These are phyloP conservation scores for Tetramorium bicarinatum DNA, from an alignment of 2,888 invertebrate genomes.

Conservation along the genomic window DNA sequence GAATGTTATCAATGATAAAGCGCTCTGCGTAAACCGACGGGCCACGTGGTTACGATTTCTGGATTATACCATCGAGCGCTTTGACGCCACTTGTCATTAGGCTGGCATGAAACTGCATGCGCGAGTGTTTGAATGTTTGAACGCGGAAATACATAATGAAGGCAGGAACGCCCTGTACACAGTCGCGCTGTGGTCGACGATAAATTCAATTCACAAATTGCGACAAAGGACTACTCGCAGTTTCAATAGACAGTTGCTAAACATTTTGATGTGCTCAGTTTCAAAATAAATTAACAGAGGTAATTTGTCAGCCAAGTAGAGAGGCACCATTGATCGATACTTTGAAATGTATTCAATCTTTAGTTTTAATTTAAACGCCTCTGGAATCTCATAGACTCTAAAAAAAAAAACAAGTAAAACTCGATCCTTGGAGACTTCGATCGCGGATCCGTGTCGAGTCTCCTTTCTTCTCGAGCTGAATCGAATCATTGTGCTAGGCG, in stretches of 20 bases:
- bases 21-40: conserved; percentile 11
- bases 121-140: conserved; percentile 13
- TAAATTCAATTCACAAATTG: conserved; percentile 28
- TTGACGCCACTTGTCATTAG: conserved; percentile 40
- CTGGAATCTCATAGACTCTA: too few relatives aligned
- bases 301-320: not conserved
- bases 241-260: conserved; percentile 1
- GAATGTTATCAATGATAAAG: conserved; percentile 27
- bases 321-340: not conserved
- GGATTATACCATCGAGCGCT: conserved; percentile 34
- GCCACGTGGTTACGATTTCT: conserved; percentile 29
- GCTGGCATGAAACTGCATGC: conserved; percentile 44
- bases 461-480: not conserved
- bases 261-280: not conserved
- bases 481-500: conserved; percentile 1
- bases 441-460: not conserved
- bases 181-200: conserved; percentile 11
- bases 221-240: not conserved
- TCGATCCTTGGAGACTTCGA: not conserved
- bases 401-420: not conserved
- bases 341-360: not conserved
- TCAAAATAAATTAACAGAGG: not conserved
- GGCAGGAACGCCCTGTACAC: not conserved
- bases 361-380: not conserved
- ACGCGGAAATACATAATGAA: conserved; percentile 19